Percentiles rank a stretch among this genome's conserved stretches.
Conservation (phyloP, 1,140 invertebrate species). For the Scylla paramamosain region DNA sequence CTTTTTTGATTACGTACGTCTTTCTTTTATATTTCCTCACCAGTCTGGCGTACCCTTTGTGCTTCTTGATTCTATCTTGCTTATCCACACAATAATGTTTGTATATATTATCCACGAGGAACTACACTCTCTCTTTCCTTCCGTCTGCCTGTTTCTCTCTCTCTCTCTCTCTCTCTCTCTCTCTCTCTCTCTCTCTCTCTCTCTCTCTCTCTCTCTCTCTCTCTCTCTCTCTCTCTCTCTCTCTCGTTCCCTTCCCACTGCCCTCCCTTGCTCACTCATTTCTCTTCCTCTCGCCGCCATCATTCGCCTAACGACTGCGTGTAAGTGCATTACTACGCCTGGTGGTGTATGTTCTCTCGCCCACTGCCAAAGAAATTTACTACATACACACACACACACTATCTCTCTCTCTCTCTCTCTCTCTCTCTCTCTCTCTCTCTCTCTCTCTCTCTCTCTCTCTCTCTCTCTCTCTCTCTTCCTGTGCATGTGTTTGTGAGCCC, state of each 20-base stretch:
- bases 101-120: too few relatives aligned
- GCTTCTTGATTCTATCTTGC: too few relatives aligned
- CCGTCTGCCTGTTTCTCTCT: neutral
- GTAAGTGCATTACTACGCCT: too few relatives aligned
- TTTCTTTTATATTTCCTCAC: too few relatives aligned
- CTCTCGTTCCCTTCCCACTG: neutral
- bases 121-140: neutral
- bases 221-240: constrained; percentile 51
- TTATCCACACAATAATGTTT: too few relatives aligned
- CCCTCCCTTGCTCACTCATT: neutral
- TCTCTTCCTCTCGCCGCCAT: neutral
- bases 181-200: constrained; percentile 55
- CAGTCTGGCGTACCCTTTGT: too few relatives aligned
- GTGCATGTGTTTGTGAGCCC: neutral
- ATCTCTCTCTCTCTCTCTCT: constrained; percentile 26
- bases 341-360: too few relatives aligned
- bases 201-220: constrained; percentile 54
- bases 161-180: constrained; percentile 46
- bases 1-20: too few relatives aligned
- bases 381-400: too few relatives aligned
- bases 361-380: too few relatives aligned
- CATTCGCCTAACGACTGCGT: too few relatives aligned
- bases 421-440: neutral
- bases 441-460: neutral
- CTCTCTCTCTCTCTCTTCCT: neutral